These are phyloP conservation scores for Campoletis sonorensis DNA, from an alignment of 1,140 invertebrate genomes.

Conservation along the genomic window DNA sequence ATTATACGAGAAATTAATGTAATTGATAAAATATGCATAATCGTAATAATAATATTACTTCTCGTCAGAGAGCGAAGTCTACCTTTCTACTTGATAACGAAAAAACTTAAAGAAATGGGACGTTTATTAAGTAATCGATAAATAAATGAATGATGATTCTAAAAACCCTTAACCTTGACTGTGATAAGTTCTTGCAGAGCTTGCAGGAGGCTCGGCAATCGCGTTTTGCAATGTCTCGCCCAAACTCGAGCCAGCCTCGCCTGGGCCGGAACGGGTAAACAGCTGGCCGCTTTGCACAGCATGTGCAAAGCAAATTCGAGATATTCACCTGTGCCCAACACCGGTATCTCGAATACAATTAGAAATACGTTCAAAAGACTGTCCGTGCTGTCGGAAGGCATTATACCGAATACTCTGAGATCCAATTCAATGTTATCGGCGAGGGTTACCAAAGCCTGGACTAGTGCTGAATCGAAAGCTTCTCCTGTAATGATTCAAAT, in stretches of 20 bases:
- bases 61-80: no score
- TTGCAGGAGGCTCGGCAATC: slow-evolving; percentile 85
- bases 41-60: no score
- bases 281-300: slow-evolving; percentile 86
- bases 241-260: slow-evolving; percentile 88
- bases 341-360: slow-evolving; percentile 92
- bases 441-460: slow-evolving; percentile 86
- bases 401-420: slow-evolving; percentile 78
- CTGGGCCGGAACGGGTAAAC: slow-evolving; percentile 86
- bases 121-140: no score
- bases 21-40: not conserved
- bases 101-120: no score
- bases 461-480: slow-evolving; percentile 84
- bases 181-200: slow-evolving; percentile 93
- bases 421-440: slow-evolving; percentile 86
- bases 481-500: slow-evolving; percentile 70
- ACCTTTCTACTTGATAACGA: no score
- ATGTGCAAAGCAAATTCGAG: slow-evolving; percentile 88
- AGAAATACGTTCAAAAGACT: slow-evolving; percentile 86
- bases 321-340: slow-evolving; percentile 87
- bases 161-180: slow-evolving; percentile 70
- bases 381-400: slow-evolving; percentile 71
- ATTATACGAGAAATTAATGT: not conserved
- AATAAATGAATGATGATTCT: slow-evolving; percentile 14
- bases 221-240: slow-evolving; percentile 84